phyloP scores from a whole-genome alignment of 1,140 invertebrate species.

The Campoletis sonorensis region DNA sequence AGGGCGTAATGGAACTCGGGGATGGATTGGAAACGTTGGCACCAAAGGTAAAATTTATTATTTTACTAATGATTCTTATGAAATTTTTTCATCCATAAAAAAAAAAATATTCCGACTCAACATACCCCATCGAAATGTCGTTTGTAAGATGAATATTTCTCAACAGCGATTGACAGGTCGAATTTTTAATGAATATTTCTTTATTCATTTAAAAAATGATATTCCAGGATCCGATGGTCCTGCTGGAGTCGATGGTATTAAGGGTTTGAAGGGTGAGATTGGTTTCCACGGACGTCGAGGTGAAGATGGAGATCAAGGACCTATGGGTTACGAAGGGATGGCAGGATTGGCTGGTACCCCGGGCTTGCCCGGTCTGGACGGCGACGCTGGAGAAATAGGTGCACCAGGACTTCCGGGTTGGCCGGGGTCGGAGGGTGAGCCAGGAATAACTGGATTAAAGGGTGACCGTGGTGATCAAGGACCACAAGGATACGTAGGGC shows the following conservation, averaged over 20 bases:
- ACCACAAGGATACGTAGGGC: slow-evolving; percentile 76
- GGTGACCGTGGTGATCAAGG: slow-evolving; percentile 79
- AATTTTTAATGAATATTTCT: too few relatives aligned
- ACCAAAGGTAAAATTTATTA: slow-evolving; percentile 58
- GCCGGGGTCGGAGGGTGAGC: slow-evolving; percentile 72
- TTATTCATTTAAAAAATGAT: slow-evolving; percentile 35
- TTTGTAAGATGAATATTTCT: too few relatives aligned
- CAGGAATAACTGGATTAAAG: slow-evolving; percentile 76
- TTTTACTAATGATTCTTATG: neutral
- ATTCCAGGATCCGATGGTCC: slow-evolving; percentile 64
- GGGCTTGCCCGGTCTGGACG: slow-evolving; percentile 78
- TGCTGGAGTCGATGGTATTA: slow-evolving; percentile 71
- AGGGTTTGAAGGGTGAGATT: slow-evolving; percentile 76
- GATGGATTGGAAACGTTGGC: slow-evolving; percentile 76
- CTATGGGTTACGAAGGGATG: slow-evolving; percentile 76
- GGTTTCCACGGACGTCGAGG: slow-evolving; percentile 80
- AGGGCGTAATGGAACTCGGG: slow-evolving; percentile 74
- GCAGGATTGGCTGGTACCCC: slow-evolving; percentile 72
- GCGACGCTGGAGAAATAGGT: slow-evolving; percentile 72
- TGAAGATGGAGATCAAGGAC: slow-evolving; percentile 76
- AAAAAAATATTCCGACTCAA: too few relatives aligned
- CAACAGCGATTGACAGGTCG: too few relatives aligned
- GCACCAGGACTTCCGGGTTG: slow-evolving; percentile 74
- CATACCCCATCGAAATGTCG: too few relatives aligned
- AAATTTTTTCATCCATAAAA: neutral